Evolutionary conservation across 2,113 vertebrate species (phyloP).

Genomic region (Chaenocephalus aceratus): DNA sequence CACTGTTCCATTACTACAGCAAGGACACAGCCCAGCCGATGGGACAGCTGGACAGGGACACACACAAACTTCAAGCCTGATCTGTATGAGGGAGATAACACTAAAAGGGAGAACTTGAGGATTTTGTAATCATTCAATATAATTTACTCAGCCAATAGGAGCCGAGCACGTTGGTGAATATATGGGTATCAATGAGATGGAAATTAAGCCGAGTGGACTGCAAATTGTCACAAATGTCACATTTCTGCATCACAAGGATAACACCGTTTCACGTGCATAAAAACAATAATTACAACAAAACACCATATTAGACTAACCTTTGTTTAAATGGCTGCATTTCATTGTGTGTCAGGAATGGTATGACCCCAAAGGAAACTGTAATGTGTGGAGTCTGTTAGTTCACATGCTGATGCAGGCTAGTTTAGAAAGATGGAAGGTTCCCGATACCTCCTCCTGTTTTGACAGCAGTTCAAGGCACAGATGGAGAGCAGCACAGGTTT

Average conservation of each 20-base stretch:
- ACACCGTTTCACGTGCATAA: neutral
- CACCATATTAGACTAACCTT: neutral
- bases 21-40: constrained; percentile 50
- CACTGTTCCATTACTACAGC: constrained; percentile 12
- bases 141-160: constrained; percentile 46
- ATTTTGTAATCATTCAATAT: constrained; percentile 47
- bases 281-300: neutral
- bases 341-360: neutral
- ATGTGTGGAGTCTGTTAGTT: too few relatives aligned
- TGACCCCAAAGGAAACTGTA: neutral
- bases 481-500: constrained; percentile 87
- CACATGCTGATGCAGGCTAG: too few relatives aligned
- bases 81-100: constrained; percentile 30
- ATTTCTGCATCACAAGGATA: neutral
- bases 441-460: constrained; percentile 90
- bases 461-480: constrained; percentile 89
- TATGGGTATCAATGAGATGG: constrained; percentile 37
- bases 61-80: constrained; percentile 34
- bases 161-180: neutral
- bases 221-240: neutral
- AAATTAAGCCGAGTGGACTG: constrained; percentile 25
- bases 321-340: neutral
- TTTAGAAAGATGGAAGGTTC: neutral
- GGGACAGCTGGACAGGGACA: constrained; percentile 51
- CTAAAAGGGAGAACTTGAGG: constrained; percentile 31